Base-by-base conservation (phyloP, 2,888 invertebrate genomes). In the Ichneumon xanthorius region DNA sequence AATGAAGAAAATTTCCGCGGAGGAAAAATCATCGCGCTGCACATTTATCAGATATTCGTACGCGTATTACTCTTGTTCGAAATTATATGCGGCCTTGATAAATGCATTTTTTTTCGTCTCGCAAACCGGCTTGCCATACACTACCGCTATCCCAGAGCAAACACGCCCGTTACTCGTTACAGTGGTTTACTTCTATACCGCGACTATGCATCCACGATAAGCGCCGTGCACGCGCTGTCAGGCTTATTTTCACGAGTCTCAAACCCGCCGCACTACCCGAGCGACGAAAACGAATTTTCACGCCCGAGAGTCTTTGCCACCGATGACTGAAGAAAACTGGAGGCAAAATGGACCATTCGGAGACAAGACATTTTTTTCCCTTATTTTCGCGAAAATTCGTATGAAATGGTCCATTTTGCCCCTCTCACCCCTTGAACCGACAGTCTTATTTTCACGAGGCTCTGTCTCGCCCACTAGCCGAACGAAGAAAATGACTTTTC, bases 111-210 rank as follows among this genome's bases (percentile, higher is more conserved):
- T 73, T 45, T 55, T 58, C 26, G 61, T 72, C 22, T 37, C 2
- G 37, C 58, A 61, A 61, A 73, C 61, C 45, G 45, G 61, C 73
- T 73, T 26, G 22, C 26, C 26, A 22, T 1, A 22, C 14, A 26
- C 45, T 61, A 58, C 61, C 26, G 73, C 40, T 61, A 73, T 61
- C 26, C 61, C 40, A 37, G 37, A 40, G 22, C 45, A 19, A 73
- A 45, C 61, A 61, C 58, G 45, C 58, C 73, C 61, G 40, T 73
- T 61, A 61, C 40, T 73, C 58, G 40, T 22, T 58, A 45, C 40
- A 14, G 40, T 26, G n/a, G 55, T 61, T 22, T 73, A 73, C 26
- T 40, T 37, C 30, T 71, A 61, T 37, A 40, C 40, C 22, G 33
- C 22, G 14, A 16, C 37, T 55, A 58, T 40, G 2, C 4, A 58